These are phyloP conservation scores for Eristalis tenax DNA, from an alignment of 2,888 invertebrate species.

Conservation along the genomic window DNA sequence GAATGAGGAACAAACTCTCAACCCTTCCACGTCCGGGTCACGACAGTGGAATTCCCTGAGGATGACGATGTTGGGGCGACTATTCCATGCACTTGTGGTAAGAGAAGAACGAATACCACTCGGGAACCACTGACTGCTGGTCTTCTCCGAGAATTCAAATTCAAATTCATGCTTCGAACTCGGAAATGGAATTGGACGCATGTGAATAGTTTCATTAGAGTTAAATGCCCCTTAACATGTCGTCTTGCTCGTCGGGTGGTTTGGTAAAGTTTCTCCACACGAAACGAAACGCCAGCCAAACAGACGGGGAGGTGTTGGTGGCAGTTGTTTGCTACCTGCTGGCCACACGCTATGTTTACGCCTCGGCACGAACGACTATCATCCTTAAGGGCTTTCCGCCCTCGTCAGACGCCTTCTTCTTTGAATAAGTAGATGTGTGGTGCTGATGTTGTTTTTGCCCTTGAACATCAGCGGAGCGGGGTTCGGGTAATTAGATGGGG, in stretches of 20 bases:
- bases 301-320: slow-evolving; percentile 25
- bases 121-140: background rate
- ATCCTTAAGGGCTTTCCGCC: background rate
- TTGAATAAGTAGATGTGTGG: slow-evolving; percentile 43
- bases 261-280: background rate
- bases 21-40: slow-evolving; percentile 65
- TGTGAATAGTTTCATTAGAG: slow-evolving; percentile 71
- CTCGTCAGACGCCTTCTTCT: slow-evolving; percentile 3
- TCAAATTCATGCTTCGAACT: slow-evolving; percentile 66
- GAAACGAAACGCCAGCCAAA: background rate
- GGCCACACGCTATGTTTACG: slow-evolving; percentile 53
- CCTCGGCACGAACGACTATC: slow-evolving; percentile 37
- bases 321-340: slow-evolving; percentile 54
- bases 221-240: slow-evolving; percentile 65
- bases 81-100: slow-evolving; percentile 26
- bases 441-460: slow-evolving; percentile 17
- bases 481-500: slow-evolving; percentile 66
- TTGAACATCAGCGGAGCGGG: slow-evolving; percentile 17
- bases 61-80: background rate
- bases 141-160: slow-evolving; percentile 35
- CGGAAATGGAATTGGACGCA: slow-evolving; percentile 68
- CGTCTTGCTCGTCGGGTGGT: background rate
- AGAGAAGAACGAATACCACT: background rate
- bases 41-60: slow-evolving; percentile 44
- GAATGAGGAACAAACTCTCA: slow-evolving; percentile 17